phyloP scores from a whole-genome alignment of 2,113 vertebrate species.

The Pogona vitticeps region DNA sequence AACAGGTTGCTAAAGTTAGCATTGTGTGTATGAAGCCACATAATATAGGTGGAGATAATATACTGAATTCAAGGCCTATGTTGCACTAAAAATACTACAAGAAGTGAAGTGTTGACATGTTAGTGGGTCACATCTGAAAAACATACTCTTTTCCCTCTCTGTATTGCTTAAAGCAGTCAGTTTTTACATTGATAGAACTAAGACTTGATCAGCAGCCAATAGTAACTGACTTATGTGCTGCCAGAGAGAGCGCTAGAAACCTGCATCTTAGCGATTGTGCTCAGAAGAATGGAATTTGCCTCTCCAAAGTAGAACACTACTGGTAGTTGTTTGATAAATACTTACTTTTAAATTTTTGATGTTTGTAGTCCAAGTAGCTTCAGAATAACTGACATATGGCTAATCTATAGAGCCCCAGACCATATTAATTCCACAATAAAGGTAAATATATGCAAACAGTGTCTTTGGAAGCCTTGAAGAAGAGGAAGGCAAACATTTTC shows the following conservation, averaged over 20 bases:
- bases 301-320: background rate
- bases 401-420: background rate
- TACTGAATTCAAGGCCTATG: slow-evolving; percentile 54
- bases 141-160: slow-evolving; percentile 51
- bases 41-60: slow-evolving; percentile 26
- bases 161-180: slow-evolving; percentile 46
- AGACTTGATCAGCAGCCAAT: slow-evolving; percentile 51
- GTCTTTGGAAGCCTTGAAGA: background rate
- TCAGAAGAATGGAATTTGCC: background rate
- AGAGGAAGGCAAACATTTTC: background rate
- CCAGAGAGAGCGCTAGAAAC: background rate
- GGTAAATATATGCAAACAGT: background rate
- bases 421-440: background rate
- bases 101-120: slow-evolving; percentile 51
- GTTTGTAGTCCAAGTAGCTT: slow-evolving; percentile 11
- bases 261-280: background rate
- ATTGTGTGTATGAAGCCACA: slow-evolving; percentile 17
- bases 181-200: slow-evolving; percentile 55
- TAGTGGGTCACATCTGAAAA: slow-evolving; percentile 59
- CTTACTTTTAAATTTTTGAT: slow-evolving; percentile 5
- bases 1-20: no score
- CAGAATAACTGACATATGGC: background rate
- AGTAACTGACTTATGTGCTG: slow-evolving; percentile 37
- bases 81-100: slow-evolving; percentile 51
- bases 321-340: background rate